Conservation (phyloP, 37 sponge, comb jelly and placozoan species). For the Aplysina aerophoba region DNA sequence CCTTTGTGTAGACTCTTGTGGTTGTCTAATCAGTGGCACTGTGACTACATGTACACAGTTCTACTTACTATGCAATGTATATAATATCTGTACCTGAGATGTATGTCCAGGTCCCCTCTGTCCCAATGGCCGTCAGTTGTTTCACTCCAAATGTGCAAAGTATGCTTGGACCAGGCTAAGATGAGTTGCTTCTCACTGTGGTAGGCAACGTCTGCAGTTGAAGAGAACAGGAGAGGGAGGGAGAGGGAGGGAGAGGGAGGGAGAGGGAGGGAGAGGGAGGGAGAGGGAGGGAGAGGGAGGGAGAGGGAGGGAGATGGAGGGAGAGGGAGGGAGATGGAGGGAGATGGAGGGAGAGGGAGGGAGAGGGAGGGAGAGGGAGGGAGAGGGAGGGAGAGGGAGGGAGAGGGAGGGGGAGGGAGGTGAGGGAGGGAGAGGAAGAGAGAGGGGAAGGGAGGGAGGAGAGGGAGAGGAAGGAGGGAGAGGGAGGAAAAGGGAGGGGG, state of each 20-base stretch:
- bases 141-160: too few relatives aligned
- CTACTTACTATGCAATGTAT: too few relatives aligned
- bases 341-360: background rate
- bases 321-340: background rate
- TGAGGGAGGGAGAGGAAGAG: slow-evolving; percentile 53
- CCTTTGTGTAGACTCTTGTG: too few relatives aligned
- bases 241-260: background rate
- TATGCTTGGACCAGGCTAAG: too few relatives aligned
- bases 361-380: background rate
- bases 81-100: too few relatives aligned
- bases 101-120: too few relatives aligned
- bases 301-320: background rate
- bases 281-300: background rate
- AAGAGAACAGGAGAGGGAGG: background rate
- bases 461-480: slow-evolving; percentile 25
- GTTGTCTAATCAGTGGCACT: too few relatives aligned
- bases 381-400: slow-evolving; percentile 12
- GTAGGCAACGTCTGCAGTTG: background rate
- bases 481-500: slow-evolving; percentile 35
- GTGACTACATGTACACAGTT: too few relatives aligned
- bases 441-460: slow-evolving; percentile 52
- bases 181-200: slow-evolving; percentile 1
- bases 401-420: slow-evolving; percentile 33
- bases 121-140: too few relatives aligned
- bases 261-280: background rate